phyloP scores from a whole-genome alignment of 37 sponge, comb jelly and placozoan species.

The Lycopodina hypogea region DNA sequence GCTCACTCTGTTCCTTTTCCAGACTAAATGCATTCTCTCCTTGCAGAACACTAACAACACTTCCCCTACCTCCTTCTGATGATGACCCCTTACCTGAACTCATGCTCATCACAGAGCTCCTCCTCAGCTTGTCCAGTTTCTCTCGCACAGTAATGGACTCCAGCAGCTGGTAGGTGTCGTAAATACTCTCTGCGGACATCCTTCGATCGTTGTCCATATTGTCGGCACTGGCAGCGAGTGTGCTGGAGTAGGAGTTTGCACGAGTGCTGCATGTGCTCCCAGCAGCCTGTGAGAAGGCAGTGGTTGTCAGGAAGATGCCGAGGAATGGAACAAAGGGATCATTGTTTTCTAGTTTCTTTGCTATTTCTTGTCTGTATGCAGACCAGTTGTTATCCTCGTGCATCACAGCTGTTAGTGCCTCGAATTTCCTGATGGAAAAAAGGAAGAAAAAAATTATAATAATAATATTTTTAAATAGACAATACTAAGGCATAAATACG shows the following conservation, averaged over 20 bases:
- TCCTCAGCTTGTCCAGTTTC: conserved; percentile 12
- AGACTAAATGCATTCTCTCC: no score
- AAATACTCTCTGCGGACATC: background rate
- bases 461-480: no score
- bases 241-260: background rate
- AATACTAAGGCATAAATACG: no score
- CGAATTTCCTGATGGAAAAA: conserved; percentile 27
- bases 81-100: background rate
- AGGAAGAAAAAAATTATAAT: background rate
- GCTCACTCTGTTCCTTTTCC: background rate
- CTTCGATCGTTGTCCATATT: background rate
- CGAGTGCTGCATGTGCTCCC: background rate
- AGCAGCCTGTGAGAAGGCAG: conserved; percentile 16
- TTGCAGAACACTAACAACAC: no score
- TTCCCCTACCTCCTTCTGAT: background rate
- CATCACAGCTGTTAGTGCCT: conserved; percentile 43
- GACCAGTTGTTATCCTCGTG: conserved; percentile 65
- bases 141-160: conserved; percentile 36
- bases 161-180: conserved; percentile 15
- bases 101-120: background rate
- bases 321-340: conserved; percentile 66
- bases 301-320: conserved; percentile 62
- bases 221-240: conserved; percentile 17
- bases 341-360: background rate
- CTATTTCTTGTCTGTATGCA: conserved; percentile 39